Percentiles rank a stretch among this genome's conserved stretches.
These are phyloP conservation scores for Drosophila mercatorum DNA, from an alignment of 2,888 invertebrate species.

Conservation along the genomic window DNA sequence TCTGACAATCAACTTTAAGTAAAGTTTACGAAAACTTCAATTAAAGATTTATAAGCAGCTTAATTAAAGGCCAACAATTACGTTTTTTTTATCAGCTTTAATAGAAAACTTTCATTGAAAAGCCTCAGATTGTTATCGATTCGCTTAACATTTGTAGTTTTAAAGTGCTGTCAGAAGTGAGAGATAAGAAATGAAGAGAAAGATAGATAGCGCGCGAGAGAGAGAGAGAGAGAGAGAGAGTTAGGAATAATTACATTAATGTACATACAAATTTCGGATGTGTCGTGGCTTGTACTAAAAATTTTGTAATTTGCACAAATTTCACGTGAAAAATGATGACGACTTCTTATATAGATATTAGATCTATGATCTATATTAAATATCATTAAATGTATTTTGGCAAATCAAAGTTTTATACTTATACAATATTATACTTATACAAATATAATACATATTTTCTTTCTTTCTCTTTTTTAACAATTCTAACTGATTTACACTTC, in stretches of 20 bases:
- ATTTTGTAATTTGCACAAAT: too few relatives aligned
- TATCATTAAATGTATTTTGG: too few relatives aligned
- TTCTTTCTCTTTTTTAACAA: background rate
- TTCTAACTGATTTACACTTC: conserved; percentile 4
- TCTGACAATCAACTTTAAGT: background rate
- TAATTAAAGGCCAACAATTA: conserved; percentile 12
- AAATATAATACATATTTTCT: background rate
- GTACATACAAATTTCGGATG: conserved; percentile 1
- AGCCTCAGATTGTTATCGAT: conserved; percentile 26
- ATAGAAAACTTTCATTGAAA: conserved; percentile 34
- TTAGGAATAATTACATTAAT: conserved; percentile 5
- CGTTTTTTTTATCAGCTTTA: conserved; percentile 10
- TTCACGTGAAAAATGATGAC: too few relatives aligned
- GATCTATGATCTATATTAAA: background rate
- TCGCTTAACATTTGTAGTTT: conserved; percentile 6
- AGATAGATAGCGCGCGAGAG: background rate
- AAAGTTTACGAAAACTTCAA: background rate
- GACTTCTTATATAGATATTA: too few relatives aligned
- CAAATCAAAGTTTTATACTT: too few relatives aligned
- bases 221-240: background rate
- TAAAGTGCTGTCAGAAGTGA: background rate
- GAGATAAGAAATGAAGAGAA: conserved; percentile 4
- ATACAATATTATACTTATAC: background rate
- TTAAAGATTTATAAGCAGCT: conserved; percentile 1
- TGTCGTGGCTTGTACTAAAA: background rate